These are phyloP conservation scores for Drosophila triauraria DNA, from an alignment of 1,140 invertebrate genomes.

Conservation along the genomic window DNA sequence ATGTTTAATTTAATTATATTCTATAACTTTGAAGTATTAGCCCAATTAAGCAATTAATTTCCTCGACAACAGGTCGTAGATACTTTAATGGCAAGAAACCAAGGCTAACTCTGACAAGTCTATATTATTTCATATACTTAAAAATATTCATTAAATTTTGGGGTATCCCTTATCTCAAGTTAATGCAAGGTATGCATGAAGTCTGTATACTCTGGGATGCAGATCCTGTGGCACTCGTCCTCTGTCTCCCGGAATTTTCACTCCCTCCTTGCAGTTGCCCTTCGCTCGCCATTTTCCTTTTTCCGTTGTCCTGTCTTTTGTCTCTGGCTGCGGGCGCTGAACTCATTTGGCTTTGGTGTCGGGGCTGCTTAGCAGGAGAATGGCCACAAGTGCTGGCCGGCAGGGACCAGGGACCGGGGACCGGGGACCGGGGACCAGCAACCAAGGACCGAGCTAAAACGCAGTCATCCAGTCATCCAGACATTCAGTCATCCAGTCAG, in stretches of 20 bases:
- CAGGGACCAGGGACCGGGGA: constrained; percentile 3
- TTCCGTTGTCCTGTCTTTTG: constrained; percentile 22
- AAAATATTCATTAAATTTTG: not conserved
- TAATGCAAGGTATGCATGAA: not conserved
- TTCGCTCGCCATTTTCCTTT: constrained; percentile 2
- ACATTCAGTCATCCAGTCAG: constrained; percentile 23
- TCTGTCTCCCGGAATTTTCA: not conserved
- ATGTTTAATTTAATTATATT: no score
- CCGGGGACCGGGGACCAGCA: not conserved
- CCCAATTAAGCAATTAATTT: no score
- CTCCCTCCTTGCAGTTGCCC: not conserved
- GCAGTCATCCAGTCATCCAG: constrained; percentile 36
- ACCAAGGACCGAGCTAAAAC: constrained; percentile 1
- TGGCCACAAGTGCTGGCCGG: constrained; percentile 61
- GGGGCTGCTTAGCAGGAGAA: constrained; percentile 65
- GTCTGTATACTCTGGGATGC: not conserved
- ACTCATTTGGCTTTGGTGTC: constrained; percentile 76
- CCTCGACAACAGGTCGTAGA: no score
- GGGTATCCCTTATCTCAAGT: no score
- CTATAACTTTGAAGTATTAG: not conserved
- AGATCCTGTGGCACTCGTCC: not conserved
- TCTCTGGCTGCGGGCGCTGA: constrained; percentile 54
- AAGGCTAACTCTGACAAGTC: no score
- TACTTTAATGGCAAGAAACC: no score
- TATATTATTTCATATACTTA: not conserved